Conservation (phyloP, 1,140 invertebrate species). For the Drosophila truncata region DNA sequence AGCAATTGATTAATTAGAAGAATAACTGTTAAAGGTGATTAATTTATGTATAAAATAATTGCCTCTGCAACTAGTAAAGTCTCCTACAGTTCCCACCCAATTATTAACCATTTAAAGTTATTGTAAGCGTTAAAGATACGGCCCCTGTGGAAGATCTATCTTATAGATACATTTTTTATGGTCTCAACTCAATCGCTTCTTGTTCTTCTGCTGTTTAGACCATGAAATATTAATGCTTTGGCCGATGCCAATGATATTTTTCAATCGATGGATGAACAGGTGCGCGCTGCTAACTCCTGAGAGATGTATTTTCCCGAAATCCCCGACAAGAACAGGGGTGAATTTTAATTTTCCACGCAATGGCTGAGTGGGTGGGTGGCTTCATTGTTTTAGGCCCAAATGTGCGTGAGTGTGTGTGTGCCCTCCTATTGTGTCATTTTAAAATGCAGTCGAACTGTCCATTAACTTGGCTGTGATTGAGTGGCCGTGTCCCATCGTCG, state of each 20-base stretch:
- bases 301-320: conserved; percentile 19
- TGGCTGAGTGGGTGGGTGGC: conserved; percentile 1
- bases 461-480: conserved; percentile 11
- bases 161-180: not conserved
- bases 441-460: conserved; percentile 11
- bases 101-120: not conserved
- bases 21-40: no score
- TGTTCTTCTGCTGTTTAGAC: no score
- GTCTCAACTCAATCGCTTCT: not conserved
- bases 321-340: conserved; percentile 6
- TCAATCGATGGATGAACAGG: conserved; percentile 31
- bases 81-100: not conserved
- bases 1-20: no score
- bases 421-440: conserved; percentile 13
- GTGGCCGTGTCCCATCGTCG: conserved; percentile 9
- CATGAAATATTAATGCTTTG: conserved; percentile 7
- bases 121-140: not conserved
- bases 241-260: conserved; percentile 16
- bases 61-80: no score
- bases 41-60: no score
- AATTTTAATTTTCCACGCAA: conserved; percentile 11
- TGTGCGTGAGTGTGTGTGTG: conserved; percentile 15
- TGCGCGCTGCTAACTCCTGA: not conserved
- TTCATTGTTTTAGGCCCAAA: not conserved
- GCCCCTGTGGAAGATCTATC: not conserved